Percentiles rank a stretch among this genome's conserved stretches.
Conservation (phyloP, 2,113 vertebrate genomes). For the Poicephalus meyeri region DNA sequence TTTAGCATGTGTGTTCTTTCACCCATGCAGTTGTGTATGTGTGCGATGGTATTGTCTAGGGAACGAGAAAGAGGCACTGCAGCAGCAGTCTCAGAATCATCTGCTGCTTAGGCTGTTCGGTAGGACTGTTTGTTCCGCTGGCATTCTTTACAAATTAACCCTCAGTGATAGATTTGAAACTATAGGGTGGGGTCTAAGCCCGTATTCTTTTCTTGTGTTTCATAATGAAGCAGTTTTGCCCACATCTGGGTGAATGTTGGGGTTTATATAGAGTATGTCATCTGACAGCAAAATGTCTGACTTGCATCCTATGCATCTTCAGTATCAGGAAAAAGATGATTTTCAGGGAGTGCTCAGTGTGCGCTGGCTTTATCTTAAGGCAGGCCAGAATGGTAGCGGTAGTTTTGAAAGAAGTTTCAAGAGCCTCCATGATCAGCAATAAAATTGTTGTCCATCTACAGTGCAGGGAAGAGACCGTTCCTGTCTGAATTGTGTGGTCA, state of each 20-base stretch:
- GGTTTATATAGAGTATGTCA: neutral
- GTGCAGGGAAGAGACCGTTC: neutral
- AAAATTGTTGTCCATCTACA: neutral
- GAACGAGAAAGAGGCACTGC: neutral
- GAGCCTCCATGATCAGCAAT: neutral
- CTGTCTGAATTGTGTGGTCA: neutral
- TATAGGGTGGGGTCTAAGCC: neutral
- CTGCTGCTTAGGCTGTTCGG: neutral
- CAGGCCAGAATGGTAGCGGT: neutral
- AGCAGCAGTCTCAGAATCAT: neutral
- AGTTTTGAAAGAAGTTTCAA: neutral
- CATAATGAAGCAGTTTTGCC: neutral
- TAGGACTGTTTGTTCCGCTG: neutral
- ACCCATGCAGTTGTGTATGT: neutral
- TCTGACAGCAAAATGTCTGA: neutral
- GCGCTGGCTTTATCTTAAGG: neutral
- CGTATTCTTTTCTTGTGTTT: neutral
- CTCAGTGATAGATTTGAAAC: neutral
- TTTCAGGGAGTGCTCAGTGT: neutral
- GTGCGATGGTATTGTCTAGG: neutral
- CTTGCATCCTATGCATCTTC: neutral
- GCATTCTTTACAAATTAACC: neutral
- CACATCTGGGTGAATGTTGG: neutral
- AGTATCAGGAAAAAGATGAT: neutral
- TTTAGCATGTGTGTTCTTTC: neutral